phyloP scores from a whole-genome alignment of 2,113 vertebrate genomes.

The Dolichallabes microphthalmus region DNA sequence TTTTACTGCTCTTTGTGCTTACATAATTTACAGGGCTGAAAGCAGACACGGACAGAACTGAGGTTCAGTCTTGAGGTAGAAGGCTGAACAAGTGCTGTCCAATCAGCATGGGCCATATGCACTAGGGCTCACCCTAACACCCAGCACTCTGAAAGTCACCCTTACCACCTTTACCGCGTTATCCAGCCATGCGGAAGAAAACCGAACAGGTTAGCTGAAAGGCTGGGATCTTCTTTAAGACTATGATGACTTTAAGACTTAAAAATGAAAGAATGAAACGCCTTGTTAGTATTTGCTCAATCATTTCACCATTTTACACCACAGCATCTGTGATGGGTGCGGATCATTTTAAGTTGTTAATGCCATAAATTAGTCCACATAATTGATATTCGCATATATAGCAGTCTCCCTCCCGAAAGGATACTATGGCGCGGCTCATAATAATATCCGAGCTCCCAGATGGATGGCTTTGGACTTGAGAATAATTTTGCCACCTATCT shows the following conservation, averaged over 20 bases:
- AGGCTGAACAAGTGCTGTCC: slow-evolving; percentile 41
- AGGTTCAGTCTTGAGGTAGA: slow-evolving; percentile 43
- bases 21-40: slow-evolving; percentile 71
- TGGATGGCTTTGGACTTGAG: slow-evolving; percentile 50
- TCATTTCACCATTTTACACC: neutral
- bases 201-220: slow-evolving; percentile 62
- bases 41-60: slow-evolving; percentile 6
- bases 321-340: no score
- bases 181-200: slow-evolving; percentile 58
- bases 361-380: slow-evolving; percentile 50
- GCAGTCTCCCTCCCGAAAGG: slow-evolving; percentile 46
- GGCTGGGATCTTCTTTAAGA: slow-evolving; percentile 63
- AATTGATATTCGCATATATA: slow-evolving; percentile 55
- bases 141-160: slow-evolving; percentile 39
- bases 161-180: slow-evolving; percentile 41
- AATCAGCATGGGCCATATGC: slow-evolving; percentile 63
- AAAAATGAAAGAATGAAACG: neutral
- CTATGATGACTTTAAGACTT: no score
- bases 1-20: slow-evolving; percentile 61
- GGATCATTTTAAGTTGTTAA: slow-evolving; percentile 46
- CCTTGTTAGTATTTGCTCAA: neutral
- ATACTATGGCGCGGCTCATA: slow-evolving; percentile 41
- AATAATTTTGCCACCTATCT: slow-evolving; percentile 50
- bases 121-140: slow-evolving; percentile 57
- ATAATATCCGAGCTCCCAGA: slow-evolving; percentile 52